Evolutionary conservation across 2,797 vertebrate species (phyloP).

Genomic region (Decapterus maruadsi): DNA sequence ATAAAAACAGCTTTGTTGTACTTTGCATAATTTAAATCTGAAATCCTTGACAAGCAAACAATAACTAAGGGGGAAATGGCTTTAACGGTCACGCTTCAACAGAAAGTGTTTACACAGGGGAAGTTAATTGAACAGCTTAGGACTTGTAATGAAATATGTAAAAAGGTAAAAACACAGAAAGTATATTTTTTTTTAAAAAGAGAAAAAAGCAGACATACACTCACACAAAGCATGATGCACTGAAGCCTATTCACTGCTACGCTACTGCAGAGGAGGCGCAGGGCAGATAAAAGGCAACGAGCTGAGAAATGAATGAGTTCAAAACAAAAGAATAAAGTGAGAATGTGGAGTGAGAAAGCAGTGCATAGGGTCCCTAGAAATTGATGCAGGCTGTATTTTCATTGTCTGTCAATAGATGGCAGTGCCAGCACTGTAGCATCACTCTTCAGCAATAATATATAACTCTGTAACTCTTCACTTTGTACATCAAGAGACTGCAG

Average conservation of each 20-base stretch:
- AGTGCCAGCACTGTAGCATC: conserved; percentile 88
- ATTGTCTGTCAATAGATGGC: conserved; percentile 84
- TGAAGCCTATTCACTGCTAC: conserved; percentile 32
- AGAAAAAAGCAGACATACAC: conserved; percentile 38
- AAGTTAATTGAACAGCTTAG: conserved; percentile 55
- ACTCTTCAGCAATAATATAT: conserved; percentile 76
- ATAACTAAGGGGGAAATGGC: conserved; percentile 61
- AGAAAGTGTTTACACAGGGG: conserved; percentile 29
- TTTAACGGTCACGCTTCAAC: conserved; percentile 51
- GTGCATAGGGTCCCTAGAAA: conserved; percentile 62
- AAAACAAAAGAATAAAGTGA: conserved; percentile 8
- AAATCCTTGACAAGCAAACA: conserved; percentile 78
- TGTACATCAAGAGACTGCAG: conserved; percentile 69
- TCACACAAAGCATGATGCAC: conserved; percentile 40
- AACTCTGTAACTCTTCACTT: conserved; percentile 70
- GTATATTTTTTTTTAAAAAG: conserved; percentile 5
- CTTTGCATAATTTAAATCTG: conserved; percentile 77
- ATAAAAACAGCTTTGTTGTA: conserved; percentile 79
- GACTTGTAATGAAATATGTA: conserved; percentile 53
- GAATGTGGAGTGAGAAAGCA: conserved; percentile 19
- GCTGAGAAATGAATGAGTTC: conserved; percentile 26
- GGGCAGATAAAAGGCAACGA: background rate
- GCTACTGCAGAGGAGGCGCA: conserved; percentile 46
- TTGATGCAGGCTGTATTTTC: conserved; percentile 77
- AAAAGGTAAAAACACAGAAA: conserved; percentile 53